Percentiles rank a stretch among this genome's conserved stretches.
phyloP scores from a whole-genome alignment of 2,888 invertebrate species.

The Copidosoma aretas region DNA sequence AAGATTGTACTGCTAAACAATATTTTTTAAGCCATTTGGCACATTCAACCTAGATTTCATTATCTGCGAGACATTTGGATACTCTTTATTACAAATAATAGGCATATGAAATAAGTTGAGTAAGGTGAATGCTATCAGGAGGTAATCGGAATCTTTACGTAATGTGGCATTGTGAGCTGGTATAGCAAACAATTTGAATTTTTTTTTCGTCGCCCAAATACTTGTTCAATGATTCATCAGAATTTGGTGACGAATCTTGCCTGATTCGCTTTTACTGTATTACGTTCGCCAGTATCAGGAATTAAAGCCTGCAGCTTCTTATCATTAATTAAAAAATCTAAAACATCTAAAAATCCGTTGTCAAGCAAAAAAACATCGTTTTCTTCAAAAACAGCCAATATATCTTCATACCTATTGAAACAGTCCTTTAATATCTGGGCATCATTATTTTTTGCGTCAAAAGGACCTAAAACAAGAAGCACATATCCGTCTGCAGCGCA shows the following conservation, averaged over 20 bases:
- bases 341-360: slow-evolving; percentile 11
- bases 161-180: slow-evolving; percentile 24
- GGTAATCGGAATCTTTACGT: slow-evolving; percentile 1
- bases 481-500: slow-evolving; percentile 28
- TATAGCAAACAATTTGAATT: slow-evolving; percentile 13
- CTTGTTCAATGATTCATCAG: too few species aligned
- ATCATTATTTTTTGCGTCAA: slow-evolving; percentile 30
- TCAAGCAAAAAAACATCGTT: slow-evolving; percentile 10
- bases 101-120: too few species aligned
- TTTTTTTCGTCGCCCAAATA: background rate
- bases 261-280: too few species aligned
- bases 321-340: background rate
- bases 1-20: too few species aligned
- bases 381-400: background rate
- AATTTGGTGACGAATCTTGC: too few species aligned
- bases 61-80: too few species aligned
- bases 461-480: slow-evolving; percentile 26
- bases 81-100: too few species aligned
- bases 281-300: background rate
- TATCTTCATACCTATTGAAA: slow-evolving; percentile 14
- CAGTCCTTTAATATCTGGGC: slow-evolving; percentile 26
- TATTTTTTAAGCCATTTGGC: too few species aligned
- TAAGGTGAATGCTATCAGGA: too few species aligned
- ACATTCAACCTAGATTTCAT: too few species aligned
- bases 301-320: background rate